A percentile compares a stretch with the other conserved stretches of the same genome.
Evolutionary conservation across 2,113 vertebrate genomes (phyloP).

Genomic region (Alligator mississippiensis): DNA sequence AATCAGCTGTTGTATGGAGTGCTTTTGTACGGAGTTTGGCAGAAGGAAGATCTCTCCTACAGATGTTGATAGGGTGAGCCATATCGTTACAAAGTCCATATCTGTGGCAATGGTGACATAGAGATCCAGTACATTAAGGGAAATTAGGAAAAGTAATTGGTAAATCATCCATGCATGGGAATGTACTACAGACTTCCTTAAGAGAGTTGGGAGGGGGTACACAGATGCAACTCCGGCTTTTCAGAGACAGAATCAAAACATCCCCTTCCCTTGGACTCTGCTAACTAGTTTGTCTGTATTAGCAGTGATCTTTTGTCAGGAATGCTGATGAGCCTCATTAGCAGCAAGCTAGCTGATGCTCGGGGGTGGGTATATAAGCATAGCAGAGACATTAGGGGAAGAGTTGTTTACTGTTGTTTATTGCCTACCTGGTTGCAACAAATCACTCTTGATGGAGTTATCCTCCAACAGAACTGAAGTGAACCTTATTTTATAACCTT

Average conservation of each 20-base stretch:
- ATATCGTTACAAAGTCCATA: neutral
- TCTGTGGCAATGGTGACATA: neutral
- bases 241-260: neutral
- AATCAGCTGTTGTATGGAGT: neutral
- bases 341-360: constrained; percentile 3
- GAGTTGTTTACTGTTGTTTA: constrained; percentile 40
- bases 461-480: neutral
- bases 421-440: constrained; percentile 25
- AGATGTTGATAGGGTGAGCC: neutral
- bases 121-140: neutral
- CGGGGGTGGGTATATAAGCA: constrained; percentile 13
- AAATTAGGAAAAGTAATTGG: too few relatives aligned
- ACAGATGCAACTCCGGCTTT: neutral
- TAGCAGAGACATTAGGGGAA: constrained; percentile 6
- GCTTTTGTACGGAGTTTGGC: rapidly evolving
- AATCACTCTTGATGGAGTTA: constrained; percentile 12
- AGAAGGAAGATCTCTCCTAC: neutral
- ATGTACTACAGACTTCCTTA: neutral
- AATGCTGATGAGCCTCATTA: constrained; percentile 56
- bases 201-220: neutral
- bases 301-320: constrained; percentile 16
- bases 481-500: neutral
- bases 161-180: neutral
- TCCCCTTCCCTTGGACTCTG: neutral
- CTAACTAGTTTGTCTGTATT: constrained; percentile 18